phyloP scores from a whole-genome alignment of 2,113 vertebrate species.

The Elgaria multicarinata region DNA sequence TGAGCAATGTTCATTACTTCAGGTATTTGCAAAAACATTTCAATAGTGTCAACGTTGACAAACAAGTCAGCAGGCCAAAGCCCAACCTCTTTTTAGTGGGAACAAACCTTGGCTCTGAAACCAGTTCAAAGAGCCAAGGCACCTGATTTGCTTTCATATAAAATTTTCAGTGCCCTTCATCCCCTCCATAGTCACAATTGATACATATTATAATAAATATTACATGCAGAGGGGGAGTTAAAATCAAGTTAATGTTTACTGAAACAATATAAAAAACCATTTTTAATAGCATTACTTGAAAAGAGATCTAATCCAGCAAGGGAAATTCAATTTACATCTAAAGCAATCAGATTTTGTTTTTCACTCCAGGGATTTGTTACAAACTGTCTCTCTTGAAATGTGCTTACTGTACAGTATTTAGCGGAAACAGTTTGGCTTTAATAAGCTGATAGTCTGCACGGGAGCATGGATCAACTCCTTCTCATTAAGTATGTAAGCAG shows the following conservation, averaged over 20 bases:
- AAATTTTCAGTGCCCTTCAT: slow-evolving; percentile 47
- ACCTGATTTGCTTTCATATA: slow-evolving; percentile 55
- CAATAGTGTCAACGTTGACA: slow-evolving; percentile 63
- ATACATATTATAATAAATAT: slow-evolving; percentile 67
- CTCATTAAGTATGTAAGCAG: slow-evolving; percentile 75
- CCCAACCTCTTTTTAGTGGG: slow-evolving; percentile 48
- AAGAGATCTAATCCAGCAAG: slow-evolving; percentile 69
- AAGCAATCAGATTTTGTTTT: slow-evolving; percentile 71
- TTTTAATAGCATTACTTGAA: slow-evolving; percentile 73
- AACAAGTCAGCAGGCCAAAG: slow-evolving; percentile 69
- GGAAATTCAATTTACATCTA: slow-evolving; percentile 71
- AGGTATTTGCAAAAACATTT: slow-evolving; percentile 72
- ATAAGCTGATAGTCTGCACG: slow-evolving; percentile 65
- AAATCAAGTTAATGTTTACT: slow-evolving; percentile 73
- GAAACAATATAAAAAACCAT: slow-evolving; percentile 73
- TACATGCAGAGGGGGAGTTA: slow-evolving; percentile 68
- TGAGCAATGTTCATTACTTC: slow-evolving; percentile 73
- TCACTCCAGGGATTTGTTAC: slow-evolving; percentile 67
- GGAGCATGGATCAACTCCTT: slow-evolving; percentile 72
- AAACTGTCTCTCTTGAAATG: slow-evolving; percentile 71
- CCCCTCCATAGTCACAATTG: slow-evolving; percentile 51
- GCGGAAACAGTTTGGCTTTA: slow-evolving; percentile 74
- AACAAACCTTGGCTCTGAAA: slow-evolving; percentile 31
- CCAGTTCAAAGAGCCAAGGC: slow-evolving; percentile 20
- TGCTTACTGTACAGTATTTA: slow-evolving; percentile 71